Evolutionary conservation across 2,113 vertebrate species (phyloP).

Genomic region (Anolis sagrei): DNA sequence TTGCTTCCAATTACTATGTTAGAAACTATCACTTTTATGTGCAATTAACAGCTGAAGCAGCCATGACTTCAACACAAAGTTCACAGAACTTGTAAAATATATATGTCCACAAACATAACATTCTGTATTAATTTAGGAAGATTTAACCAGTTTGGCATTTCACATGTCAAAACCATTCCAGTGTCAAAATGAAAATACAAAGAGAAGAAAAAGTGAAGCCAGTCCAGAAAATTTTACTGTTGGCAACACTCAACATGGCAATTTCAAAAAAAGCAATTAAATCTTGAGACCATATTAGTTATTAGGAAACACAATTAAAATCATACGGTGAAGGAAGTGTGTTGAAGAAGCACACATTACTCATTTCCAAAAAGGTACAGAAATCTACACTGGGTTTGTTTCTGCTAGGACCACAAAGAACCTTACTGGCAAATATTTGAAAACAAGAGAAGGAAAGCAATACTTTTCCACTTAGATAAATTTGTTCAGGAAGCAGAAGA

Average conservation of each 20-base stretch:
- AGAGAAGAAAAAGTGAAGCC: not conserved
- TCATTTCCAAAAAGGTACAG: not conserved
- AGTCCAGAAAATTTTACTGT: not conserved
- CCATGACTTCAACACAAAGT: not conserved
- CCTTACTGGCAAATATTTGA: not conserved
- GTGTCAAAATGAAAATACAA: not conserved
- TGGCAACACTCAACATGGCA: conserved; percentile 12
- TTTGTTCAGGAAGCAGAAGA: not conserved
- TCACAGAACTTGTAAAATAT: not conserved
- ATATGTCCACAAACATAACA: not conserved
- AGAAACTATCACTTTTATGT: not conserved
- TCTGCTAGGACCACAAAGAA: not conserved
- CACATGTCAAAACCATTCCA: not conserved
- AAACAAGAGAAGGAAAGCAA: not conserved
- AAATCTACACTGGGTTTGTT: not conserved
- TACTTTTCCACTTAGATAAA: not conserved
- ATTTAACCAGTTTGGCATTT: conserved; percentile 7
- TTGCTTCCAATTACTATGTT: not conserved
- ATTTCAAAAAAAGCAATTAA: not conserved
- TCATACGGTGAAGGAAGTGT: not conserved
- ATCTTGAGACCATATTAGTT: not conserved
- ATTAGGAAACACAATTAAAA: not conserved
- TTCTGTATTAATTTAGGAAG: not conserved
- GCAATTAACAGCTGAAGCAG: not conserved
- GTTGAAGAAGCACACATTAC: not conserved